Conservation (phyloP, 1,140 invertebrate genomes). For the Phthorimaea operculella region DNA sequence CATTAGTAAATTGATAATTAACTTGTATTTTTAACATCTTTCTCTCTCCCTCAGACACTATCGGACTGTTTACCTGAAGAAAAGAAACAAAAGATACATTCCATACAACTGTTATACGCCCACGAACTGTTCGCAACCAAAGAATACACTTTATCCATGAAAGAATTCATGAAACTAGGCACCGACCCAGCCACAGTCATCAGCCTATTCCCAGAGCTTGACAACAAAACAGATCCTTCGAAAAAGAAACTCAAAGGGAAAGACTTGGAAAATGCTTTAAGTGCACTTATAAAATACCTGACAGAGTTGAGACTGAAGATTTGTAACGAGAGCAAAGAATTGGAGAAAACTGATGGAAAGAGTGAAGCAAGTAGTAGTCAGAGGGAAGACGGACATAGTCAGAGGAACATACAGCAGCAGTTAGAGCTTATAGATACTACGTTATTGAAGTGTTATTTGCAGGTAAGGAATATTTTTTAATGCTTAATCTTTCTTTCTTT, state of each 20-base stretch:
- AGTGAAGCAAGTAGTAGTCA: constrained; percentile 37
- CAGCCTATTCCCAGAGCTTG: constrained; percentile 89
- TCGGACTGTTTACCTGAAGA: constrained; percentile 85
- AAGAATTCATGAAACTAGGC: constrained; percentile 87
- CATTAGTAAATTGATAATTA: no score
- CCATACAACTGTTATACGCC: constrained; percentile 91
- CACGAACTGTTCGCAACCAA: constrained; percentile 91
- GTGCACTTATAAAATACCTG: constrained; percentile 91
- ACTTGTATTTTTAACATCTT: no score
- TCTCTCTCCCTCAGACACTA: constrained; percentile 72
- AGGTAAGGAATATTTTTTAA: constrained; percentile 68
- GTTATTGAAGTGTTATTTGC: constrained; percentile 94
- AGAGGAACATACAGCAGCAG: constrained; percentile 71
- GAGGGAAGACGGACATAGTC: constrained; percentile 34
- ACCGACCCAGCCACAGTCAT: constrained; percentile 97
- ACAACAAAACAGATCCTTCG: constrained; percentile 72
- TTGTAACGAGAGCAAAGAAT: constrained; percentile 38
- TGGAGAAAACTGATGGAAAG: constrained; percentile 3
- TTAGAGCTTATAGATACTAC: constrained; percentile 97
- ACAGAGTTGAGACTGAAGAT: constrained; percentile 77
- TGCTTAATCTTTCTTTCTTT: no score
- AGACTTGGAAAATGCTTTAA: constrained; percentile 89
- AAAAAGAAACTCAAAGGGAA: constrained; percentile 74
- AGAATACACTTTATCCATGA: constrained; percentile 90
- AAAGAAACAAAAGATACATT: constrained; percentile 82